Evolutionary conservation across 2,888 invertebrate species (phyloP).

Genomic region (Volucella inanis): DNA sequence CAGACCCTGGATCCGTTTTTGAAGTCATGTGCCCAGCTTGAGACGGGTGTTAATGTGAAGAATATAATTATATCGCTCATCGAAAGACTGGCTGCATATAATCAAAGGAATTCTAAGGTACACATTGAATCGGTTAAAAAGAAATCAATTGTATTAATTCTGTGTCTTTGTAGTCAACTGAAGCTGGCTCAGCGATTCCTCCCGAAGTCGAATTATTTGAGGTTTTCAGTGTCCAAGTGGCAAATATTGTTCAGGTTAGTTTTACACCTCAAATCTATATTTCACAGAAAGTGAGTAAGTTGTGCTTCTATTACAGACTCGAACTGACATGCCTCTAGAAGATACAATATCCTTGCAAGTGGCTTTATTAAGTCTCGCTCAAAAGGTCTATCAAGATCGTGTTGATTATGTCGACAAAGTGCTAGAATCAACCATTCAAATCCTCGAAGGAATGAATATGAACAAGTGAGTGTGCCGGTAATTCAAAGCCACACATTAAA

Average conservation of each 20-base stretch:
- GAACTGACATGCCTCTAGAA: constrained; percentile 97
- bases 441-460: constrained; percentile 94
- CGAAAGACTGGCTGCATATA: constrained; percentile 93
- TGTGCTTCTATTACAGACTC: constrained; percentile 85
- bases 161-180: constrained; percentile 81
- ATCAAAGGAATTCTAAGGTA: constrained; percentile 88
- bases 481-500: background rate
- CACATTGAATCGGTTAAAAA: background rate
- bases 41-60: constrained; percentile 97
- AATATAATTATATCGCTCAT: constrained; percentile 98
- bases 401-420: constrained; percentile 98
- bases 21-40: constrained; percentile 97
- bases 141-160: background rate
- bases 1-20: constrained; percentile 97
- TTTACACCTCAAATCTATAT: background rate
- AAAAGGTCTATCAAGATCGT: constrained; percentile 97
- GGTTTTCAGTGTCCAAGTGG: constrained; percentile 98
- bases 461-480: constrained; percentile 85
- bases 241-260: constrained; percentile 93
- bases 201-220: constrained; percentile 97
- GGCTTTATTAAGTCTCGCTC: constrained; percentile 95
- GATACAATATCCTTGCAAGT: constrained; percentile 98
- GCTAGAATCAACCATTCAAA: constrained; percentile 93
- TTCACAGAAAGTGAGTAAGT: background rate
- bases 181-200: constrained; percentile 86